These are phyloP conservation scores for Andrena flavipes DNA, from an alignment of 2,888 invertebrate genomes.

Conservation along the genomic window DNA sequence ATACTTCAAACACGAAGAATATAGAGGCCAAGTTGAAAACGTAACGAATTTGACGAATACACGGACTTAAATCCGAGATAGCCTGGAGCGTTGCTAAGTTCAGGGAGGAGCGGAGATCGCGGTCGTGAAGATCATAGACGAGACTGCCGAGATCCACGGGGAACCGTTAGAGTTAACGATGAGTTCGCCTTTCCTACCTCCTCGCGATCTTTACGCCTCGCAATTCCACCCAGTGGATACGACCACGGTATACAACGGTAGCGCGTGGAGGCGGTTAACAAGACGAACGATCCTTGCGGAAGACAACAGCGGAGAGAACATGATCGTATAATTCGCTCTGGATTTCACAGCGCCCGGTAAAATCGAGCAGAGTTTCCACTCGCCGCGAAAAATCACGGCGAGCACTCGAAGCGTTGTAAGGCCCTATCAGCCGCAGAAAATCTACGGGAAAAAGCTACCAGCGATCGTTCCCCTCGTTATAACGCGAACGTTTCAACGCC, in stretches of 20 bases:
- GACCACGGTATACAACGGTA: constrained; percentile 46
- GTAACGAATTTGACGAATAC: not conserved
- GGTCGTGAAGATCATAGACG: constrained; percentile 52
- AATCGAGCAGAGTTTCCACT: not conserved
- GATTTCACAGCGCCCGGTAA: constrained; percentile 14
- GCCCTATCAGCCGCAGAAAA: constrained; percentile 24
- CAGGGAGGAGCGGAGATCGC: constrained; percentile 35
- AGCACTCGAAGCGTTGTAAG: not conserved
- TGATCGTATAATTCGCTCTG: constrained; percentile 45
- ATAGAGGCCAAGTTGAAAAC: not conserved
- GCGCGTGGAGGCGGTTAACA: constrained; percentile 49
- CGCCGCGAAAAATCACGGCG: not conserved
- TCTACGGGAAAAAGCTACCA: not conserved
- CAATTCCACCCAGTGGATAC: constrained; percentile 46
- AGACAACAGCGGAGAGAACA: constrained; percentile 22
- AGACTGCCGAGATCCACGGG: constrained; percentile 41
- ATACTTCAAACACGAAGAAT: not conserved
- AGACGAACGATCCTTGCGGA: constrained; percentile 34
- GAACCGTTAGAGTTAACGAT: constrained; percentile 67
- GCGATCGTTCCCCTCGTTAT: constrained; percentile 31
- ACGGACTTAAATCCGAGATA: not conserved
- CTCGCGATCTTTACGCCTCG: constrained; percentile 57
- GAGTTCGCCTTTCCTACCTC: constrained; percentile 44
- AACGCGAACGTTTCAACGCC: constrained; percentile 15
- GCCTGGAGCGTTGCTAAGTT: constrained; percentile 6